These are phyloP conservation scores for Brevimyrus niger DNA, from an alignment of 2,113 vertebrate species.

Conservation along the genomic window DNA sequence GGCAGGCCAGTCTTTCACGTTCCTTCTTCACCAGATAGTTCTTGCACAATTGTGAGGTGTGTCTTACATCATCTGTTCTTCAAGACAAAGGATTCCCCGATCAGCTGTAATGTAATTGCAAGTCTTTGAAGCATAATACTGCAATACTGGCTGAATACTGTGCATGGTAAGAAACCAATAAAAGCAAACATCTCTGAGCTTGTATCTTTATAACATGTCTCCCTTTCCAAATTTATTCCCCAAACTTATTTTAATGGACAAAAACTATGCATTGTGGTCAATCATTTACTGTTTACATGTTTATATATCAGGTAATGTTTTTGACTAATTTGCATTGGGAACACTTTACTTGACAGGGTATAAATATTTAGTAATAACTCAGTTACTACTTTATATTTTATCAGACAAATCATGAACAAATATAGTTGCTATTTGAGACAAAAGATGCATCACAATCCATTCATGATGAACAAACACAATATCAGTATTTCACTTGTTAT, in stretches of 20 bases:
- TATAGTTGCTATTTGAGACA: no score
- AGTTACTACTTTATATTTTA: no score
- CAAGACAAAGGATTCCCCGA: not conserved
- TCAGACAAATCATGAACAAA: no score
- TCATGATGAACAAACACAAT: no score
- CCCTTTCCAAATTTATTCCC: not conserved
- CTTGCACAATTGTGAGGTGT: not conserved
- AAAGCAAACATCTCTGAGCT: not conserved
- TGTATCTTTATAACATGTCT: not conserved
- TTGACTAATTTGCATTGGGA: not conserved
- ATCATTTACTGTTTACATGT: not conserved
- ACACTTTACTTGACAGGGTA: no score
- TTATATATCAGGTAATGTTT: not conserved
- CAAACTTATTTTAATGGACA: not conserved
- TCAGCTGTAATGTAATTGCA: not conserved
- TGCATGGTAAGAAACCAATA: not conserved
- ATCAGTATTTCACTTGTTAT: no score
- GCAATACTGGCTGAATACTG: not conserved
- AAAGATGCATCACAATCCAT: no score
- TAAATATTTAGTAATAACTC: no score
- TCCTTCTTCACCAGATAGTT: not conserved
- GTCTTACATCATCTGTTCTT: not conserved
- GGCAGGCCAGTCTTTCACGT: not conserved
- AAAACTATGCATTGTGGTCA: not conserved
- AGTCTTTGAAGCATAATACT: not conserved